These are phyloP conservation scores for Kuschelorhynchus macadamiae DNA, from an alignment of 2,888 invertebrate species.

Conservation along the genomic window DNA sequence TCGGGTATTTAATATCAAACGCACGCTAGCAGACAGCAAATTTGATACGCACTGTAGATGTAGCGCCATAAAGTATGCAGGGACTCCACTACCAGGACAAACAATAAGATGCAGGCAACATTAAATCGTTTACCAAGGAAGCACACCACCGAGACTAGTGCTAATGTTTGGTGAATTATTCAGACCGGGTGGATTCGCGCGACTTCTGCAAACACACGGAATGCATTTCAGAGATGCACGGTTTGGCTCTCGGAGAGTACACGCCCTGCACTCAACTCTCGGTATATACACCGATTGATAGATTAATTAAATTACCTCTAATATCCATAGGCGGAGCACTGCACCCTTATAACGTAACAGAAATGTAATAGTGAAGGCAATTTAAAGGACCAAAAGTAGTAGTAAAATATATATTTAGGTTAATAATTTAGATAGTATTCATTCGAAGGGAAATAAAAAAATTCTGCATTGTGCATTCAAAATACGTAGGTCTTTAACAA, in stretches of 20 bases:
- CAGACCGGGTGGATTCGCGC: conserved; percentile 65
- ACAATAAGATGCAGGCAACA: conserved; percentile 38
- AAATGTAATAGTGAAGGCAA: background rate
- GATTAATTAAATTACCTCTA: conserved; percentile 65
- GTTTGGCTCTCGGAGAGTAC: conserved; percentile 33
- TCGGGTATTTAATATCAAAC: too few relatives aligned
- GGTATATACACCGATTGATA: conserved; percentile 61
- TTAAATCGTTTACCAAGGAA: conserved; percentile 42
- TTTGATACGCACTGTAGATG: background rate
- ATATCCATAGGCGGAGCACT: conserved; percentile 50
- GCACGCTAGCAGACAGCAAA: too few relatives aligned
- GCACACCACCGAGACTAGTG: conserved; percentile 54
- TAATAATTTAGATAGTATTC: too few relatives aligned
- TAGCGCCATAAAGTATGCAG: background rate
- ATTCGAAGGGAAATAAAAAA: too few relatives aligned
- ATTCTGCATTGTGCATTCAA: too few relatives aligned
- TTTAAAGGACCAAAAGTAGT: too few relatives aligned
- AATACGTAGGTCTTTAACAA: too few relatives aligned
- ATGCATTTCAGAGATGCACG: conserved; percentile 38
- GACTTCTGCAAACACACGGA: conserved; percentile 50
- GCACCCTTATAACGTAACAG: too few relatives aligned
- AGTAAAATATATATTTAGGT: too few relatives aligned
- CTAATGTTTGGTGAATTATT: conserved; percentile 67
- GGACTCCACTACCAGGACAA: conserved; percentile 17
- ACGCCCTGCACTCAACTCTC: conserved; percentile 30